A percentile compares a stretch with the other conserved stretches of the same genome.
Conservation (phyloP, 1,140 invertebrate genomes). For the Conus ventricosus region DNA sequence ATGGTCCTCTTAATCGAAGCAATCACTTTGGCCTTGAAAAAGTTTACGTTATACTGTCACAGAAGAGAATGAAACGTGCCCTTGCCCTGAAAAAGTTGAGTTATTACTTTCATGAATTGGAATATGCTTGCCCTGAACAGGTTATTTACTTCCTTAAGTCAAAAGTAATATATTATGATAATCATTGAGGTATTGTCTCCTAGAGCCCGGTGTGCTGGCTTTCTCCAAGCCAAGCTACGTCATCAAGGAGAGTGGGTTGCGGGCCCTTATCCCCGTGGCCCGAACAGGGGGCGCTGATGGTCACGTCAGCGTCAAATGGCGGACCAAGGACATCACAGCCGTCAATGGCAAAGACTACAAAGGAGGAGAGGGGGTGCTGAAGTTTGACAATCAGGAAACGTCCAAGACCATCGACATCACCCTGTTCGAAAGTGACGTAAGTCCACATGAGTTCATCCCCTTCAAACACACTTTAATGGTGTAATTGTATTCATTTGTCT, state of each 20-base stretch:
- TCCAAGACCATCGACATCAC: conserved; percentile 78
- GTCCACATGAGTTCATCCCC: not conserved
- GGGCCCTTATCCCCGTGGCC: conserved; percentile 77
- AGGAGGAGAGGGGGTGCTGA: conserved; percentile 76
- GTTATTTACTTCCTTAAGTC: too few relatives aligned
- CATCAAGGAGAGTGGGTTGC: conserved; percentile 80
- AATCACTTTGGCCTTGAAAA: too few relatives aligned
- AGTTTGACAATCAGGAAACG: conserved; percentile 80
- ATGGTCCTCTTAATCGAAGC: too few relatives aligned
- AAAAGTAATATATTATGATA: not conserved
- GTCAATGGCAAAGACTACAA: conserved; percentile 78
- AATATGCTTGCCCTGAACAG: too few relatives aligned
- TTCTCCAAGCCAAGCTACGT: conserved; percentile 81
- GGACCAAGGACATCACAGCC: conserved; percentile 80
- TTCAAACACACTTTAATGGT: too few relatives aligned
- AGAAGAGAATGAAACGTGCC: too few relatives aligned
- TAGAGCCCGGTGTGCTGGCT: conserved; percentile 81
- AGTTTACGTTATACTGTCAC: too few relatives aligned
- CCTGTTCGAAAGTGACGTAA: conserved; percentile 72
- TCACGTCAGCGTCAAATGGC: conserved; percentile 79
- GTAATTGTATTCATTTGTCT: too few relatives aligned
- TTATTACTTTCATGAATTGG: too few relatives aligned
- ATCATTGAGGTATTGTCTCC: conserved; percentile 17
- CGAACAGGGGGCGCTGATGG: conserved; percentile 80
- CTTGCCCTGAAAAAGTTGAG: too few relatives aligned